These are phyloP conservation scores for Eupsilia transversa DNA, from an alignment of 2,888 invertebrate genomes.

Conservation along the genomic window DNA sequence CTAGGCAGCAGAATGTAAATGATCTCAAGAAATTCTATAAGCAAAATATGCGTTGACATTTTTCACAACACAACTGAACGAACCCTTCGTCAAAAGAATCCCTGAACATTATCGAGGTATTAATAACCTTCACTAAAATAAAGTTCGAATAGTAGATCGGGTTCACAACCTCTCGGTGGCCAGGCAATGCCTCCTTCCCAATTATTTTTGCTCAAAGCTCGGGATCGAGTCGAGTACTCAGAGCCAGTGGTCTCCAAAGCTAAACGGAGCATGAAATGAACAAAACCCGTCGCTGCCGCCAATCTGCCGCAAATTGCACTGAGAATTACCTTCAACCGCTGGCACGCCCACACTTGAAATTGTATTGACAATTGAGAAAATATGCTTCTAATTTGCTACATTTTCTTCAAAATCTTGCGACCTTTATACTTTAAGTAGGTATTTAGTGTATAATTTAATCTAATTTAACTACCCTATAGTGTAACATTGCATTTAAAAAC, in stretches of 20 bases:
- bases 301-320: slow-evolving; percentile 53
- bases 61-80: background rate
- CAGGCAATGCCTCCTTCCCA: slow-evolving; percentile 8
- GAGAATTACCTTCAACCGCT: slow-evolving; percentile 38
- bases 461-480: background rate
- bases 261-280: slow-evolving; percentile 58
- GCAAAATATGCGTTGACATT: background rate
- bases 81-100: no score
- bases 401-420: background rate
- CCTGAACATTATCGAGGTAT: background rate
- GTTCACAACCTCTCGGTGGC: background rate
- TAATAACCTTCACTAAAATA: slow-evolving; percentile 5
- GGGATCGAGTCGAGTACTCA: slow-evolving; percentile 14
- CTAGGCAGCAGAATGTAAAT: no score
- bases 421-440: no score
- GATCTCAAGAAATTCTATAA: background rate
- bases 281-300: slow-evolving; percentile 28
- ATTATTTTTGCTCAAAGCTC: slow-evolving; percentile 32
- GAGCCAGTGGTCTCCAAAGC: no score
- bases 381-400: background rate
- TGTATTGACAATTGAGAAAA: slow-evolving; percentile 12
- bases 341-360: background rate
- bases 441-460: background rate
- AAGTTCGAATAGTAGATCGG: background rate
- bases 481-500: background rate